These are phyloP conservation scores for Epinephelus awoara DNA, from an alignment of 2,797 vertebrate species.

Conservation along the genomic window DNA sequence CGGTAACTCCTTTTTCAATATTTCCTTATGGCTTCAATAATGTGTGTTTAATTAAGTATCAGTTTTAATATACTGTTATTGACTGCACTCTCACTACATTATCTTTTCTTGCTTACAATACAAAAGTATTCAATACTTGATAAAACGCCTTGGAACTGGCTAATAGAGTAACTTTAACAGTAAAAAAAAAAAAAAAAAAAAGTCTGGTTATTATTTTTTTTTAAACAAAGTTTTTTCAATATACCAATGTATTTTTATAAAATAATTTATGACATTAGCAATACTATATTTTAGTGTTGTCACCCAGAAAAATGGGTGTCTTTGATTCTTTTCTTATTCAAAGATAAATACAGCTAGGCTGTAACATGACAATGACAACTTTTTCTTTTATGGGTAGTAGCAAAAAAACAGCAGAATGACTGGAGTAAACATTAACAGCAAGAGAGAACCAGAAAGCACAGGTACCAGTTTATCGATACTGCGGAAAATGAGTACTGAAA, in stretches of 20 bases:
- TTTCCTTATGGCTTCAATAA: constrained; percentile 67
- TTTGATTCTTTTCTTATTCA: too few relatives aligned
- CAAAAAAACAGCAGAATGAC: too few relatives aligned
- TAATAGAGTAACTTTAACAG: neutral
- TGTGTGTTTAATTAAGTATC: constrained; percentile 53
- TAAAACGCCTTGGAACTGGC: neutral
- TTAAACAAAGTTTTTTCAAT: neutral
- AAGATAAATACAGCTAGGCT: too few relatives aligned
- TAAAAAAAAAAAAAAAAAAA: neutral
- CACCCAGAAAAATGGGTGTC: too few relatives aligned
- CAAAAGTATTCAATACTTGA: neutral
- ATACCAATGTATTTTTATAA: neutral
- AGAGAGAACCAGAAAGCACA: too few relatives aligned
- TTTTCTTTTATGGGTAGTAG: too few relatives aligned
- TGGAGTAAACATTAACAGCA: too few relatives aligned
- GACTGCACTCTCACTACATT: neutral
- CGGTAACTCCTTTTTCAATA: constrained; percentile 68
- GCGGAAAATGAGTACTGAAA: too few relatives aligned
- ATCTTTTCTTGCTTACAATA: neutral
- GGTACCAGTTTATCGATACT: too few relatives aligned
- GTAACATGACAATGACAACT: too few relatives aligned
- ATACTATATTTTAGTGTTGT: neutral
- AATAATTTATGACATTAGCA: neutral
- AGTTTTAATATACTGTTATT: constrained; percentile 16
- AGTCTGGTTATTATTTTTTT: too few relatives aligned